These are phyloP conservation scores for Lottia scabra DNA, from an alignment of 2,888 invertebrate species.

Conservation along the genomic window DNA sequence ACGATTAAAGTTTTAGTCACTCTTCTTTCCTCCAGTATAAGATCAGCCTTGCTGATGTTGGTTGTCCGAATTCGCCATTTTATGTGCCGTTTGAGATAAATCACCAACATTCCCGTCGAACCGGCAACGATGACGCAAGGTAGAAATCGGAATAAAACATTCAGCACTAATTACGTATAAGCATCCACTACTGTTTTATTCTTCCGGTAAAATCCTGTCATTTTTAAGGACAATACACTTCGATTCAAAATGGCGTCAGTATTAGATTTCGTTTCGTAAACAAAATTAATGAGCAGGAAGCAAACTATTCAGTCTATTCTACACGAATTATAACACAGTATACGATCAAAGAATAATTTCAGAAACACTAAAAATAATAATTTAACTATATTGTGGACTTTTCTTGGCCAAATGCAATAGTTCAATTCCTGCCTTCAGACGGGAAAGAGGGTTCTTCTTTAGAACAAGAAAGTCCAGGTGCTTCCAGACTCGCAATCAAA, in stretches of 20 bases:
- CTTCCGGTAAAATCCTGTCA: neutral
- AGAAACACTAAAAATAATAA: too few relatives aligned
- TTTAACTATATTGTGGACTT: too few relatives aligned
- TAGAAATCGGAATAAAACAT: neutral
- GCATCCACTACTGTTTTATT: neutral
- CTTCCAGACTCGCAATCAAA: too few relatives aligned
- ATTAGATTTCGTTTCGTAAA: neutral
- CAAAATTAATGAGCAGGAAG: neutral
- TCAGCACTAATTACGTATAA: neutral
- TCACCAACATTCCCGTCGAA: neutral
- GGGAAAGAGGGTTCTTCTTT: too few relatives aligned
- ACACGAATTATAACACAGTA: too few relatives aligned
- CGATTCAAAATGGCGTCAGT: neutral
- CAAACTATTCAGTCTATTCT: too few relatives aligned
- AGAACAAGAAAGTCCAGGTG: too few relatives aligned
- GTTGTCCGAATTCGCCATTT: slow-evolving; percentile 2
- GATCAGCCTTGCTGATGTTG: neutral
- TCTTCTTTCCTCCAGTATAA: slow-evolving; percentile 1
- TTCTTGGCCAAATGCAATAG: too few relatives aligned
- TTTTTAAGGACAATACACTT: neutral
- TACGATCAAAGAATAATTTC: too few relatives aligned
- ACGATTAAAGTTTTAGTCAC: slow-evolving; percentile 9
- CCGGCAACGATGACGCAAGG: neutral
- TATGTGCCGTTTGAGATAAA: neutral
- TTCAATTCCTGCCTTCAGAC: too few relatives aligned